Evolutionary conservation across 1,140 invertebrate genomes (phyloP), one percentile per base, ranked within the genome.

Genomic region (Telenomus remus): DNA sequence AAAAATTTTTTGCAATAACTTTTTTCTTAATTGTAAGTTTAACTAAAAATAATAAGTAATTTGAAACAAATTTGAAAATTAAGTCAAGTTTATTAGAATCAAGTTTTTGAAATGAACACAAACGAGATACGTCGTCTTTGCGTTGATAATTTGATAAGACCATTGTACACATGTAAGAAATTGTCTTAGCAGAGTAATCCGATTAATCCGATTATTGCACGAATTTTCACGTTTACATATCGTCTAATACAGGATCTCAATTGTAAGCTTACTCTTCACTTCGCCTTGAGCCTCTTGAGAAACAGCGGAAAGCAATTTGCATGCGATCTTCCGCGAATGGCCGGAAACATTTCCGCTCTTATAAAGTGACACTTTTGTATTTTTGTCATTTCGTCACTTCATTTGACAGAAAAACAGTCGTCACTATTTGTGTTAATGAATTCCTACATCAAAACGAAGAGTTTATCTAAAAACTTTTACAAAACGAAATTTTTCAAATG

Each of bases 221-320:
- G 6, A 27, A 27, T 27, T 27, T 27, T 27, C n/a, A 6, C 19
- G 19, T 27, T 27, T 27, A 27, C 19, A 39, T 11, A 9, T 39
- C 9, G 9, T 9, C 9, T 11, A 35, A 35, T 35, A 3, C 9
- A 9, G 9, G 9, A 80, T 81, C 68, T 64, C 77, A 80, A 81
- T 81, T 55, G 42, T 68, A n/a, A 10, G 35, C 57, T 60, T 69
- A 69, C 37, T 63, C 1, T 35, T 47, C 19, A 19, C 57, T 50
- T 57, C 33, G 37, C 56, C 63, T 68, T 68, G 55, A 69, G 34
- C 44, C 9, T 49, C 51, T 71, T 72, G 53, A 53, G 66, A 79
- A 75, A 64, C 68, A 79, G 11, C 68, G 68, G 68, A 77, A 76
- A 66, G 50, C 57, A 44, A 72, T 77, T 56, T 72, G 49, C 66